Percentiles rank a stretch among this genome's conserved stretches.
Conservation (phyloP, 2,797 vertebrate species). For the Diplodus puntazzo region DNA sequence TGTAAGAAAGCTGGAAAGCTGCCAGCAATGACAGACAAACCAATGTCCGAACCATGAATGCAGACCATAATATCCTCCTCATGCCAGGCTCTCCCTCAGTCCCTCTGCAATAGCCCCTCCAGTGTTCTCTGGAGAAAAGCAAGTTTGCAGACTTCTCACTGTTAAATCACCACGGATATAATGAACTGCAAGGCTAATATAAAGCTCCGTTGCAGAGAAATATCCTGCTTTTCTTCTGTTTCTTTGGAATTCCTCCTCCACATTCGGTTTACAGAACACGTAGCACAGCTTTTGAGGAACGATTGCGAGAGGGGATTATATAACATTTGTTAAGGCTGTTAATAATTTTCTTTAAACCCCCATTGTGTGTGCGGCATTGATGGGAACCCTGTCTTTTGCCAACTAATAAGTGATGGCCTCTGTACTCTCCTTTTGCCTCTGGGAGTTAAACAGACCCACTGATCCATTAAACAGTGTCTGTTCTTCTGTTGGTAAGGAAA, state of each 20-base stretch:
- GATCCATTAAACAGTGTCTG: slow-evolving; percentile 53
- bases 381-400: slow-evolving; percentile 66
- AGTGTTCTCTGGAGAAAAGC: slow-evolving; percentile 46
- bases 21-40: slow-evolving; percentile 22
- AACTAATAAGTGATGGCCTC: slow-evolving; percentile 72
- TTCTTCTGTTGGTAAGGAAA: slow-evolving; percentile 43
- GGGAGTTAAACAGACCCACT: slow-evolving; percentile 54
- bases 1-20: background rate
- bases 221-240: slow-evolving; percentile 37
- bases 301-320: slow-evolving; percentile 62
- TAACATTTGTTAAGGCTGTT: slow-evolving; percentile 72
- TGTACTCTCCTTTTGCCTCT: slow-evolving; percentile 57
- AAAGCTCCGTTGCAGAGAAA: slow-evolving; percentile 36
- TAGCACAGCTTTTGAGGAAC: slow-evolving; percentile 51
- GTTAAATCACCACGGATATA: slow-evolving; percentile 60
- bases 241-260: slow-evolving; percentile 28
- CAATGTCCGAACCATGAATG: slow-evolving; percentile 47
- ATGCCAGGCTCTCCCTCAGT: slow-evolving; percentile 53
- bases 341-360: slow-evolving; percentile 72
- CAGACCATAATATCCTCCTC: slow-evolving; percentile 24
- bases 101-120: slow-evolving; percentile 55
- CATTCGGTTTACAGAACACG: slow-evolving; percentile 35
- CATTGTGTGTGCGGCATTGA: slow-evolving; percentile 59
- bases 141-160: slow-evolving; percentile 60
- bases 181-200: slow-evolving; percentile 56